Conservation (phyloP, 2,888 invertebrate genomes). For the Bhutanitis thaidina region DNA sequence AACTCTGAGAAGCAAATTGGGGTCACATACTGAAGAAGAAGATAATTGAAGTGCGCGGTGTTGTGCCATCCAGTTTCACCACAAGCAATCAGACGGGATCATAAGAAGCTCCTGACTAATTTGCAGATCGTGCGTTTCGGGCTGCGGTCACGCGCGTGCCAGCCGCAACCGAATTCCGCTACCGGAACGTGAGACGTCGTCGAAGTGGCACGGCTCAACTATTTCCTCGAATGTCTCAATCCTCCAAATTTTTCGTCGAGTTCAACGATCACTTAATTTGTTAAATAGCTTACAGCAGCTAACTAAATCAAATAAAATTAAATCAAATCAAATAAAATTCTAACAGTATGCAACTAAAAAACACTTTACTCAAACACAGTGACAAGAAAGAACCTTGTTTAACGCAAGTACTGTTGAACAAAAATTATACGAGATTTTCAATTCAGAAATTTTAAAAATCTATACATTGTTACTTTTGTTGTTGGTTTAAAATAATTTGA, state of each 20-base stretch:
- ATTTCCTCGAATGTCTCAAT: slow-evolving; percentile 15
- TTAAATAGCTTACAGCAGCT: slow-evolving; percentile 17
- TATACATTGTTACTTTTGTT: too few relatives aligned
- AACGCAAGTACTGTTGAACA: background rate
- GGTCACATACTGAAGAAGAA: slow-evolving; percentile 65
- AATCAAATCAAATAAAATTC: slow-evolving; percentile 4
- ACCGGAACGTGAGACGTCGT: slow-evolving; percentile 40
- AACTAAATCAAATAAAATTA: too few relatives aligned
- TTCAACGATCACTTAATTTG: slow-evolving; percentile 12
- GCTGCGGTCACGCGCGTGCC: slow-evolving; percentile 61
- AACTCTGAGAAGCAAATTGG: slow-evolving; percentile 51
- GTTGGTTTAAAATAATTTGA: too few relatives aligned
- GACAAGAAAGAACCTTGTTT: background rate
- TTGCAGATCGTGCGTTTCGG: slow-evolving; percentile 64
- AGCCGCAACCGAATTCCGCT: slow-evolving; percentile 60
- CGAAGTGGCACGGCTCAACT: slow-evolving; percentile 16
- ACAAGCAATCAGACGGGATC: slow-evolving; percentile 61
- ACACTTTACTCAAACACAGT: slow-evolving; percentile 2
- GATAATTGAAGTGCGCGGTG: slow-evolving; percentile 56
- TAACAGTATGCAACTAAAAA: slow-evolving; percentile 1
- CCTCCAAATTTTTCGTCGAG: slow-evolving; percentile 20
- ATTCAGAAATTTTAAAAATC: too few relatives aligned
- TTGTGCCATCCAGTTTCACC: slow-evolving; percentile 54
- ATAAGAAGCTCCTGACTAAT: slow-evolving; percentile 62
- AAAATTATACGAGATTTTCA: too few relatives aligned